phyloP scores from a whole-genome alignment of 2,888 invertebrate genomes.

The Caenorhabditis angaria region DNA sequence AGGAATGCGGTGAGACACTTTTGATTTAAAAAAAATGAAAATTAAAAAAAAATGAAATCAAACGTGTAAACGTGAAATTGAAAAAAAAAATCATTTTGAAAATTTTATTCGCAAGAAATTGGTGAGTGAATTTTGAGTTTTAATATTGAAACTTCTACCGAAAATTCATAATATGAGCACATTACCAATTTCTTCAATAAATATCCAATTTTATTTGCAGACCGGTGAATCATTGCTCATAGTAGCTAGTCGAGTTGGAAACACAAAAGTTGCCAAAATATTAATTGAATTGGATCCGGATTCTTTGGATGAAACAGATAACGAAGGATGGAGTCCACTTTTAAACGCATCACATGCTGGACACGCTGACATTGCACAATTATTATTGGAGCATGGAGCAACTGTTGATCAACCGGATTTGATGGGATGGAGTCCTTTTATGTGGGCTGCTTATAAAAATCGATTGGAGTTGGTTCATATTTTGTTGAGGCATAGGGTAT shows the following conservation, averaged over 20 bases:
- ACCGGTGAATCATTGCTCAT: conserved; percentile 69
- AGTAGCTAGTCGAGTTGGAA: conserved; percentile 76
- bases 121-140: too few species aligned
- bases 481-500: conserved; percentile 18
- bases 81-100: conserved; percentile 5
- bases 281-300: conserved; percentile 46
- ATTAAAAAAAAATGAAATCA: background rate
- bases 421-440: conserved; percentile 93
- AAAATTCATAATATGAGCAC: too few species aligned
- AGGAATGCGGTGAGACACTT: conserved; percentile 40
- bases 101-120: too few species aligned
- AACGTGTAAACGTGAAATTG: background rate
- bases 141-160: too few species aligned
- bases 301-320: conserved; percentile 69
- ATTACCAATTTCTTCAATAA: too few species aligned
- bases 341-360: conserved; percentile 95
- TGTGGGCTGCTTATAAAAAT: conserved; percentile 97
- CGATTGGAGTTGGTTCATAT: conserved; percentile 78
- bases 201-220: conserved; percentile 48
- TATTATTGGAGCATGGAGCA: conserved; percentile 80
- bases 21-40: background rate
- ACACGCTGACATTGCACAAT: conserved; percentile 83
- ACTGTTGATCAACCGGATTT: conserved; percentile 59
- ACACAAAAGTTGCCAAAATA: conserved; percentile 84
- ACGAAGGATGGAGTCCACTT: conserved; percentile 77